Percentiles rank a stretch among this genome's conserved stretches.
These are phyloP conservation scores for Bellardia bayeri DNA, from an alignment of 2,888 invertebrate genomes.

Conservation along the genomic window DNA sequence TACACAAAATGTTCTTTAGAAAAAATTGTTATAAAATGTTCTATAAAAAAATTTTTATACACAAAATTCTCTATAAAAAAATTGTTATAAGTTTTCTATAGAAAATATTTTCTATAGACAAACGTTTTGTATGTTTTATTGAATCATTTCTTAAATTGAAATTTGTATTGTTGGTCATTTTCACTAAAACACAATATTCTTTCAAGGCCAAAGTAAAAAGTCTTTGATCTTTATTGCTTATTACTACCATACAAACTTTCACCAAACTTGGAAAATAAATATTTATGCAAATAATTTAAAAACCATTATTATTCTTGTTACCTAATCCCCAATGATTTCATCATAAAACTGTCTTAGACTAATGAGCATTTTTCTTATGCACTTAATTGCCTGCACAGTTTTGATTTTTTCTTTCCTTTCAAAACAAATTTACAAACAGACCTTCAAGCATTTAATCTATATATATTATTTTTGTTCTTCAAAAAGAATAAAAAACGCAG, in stretches of 20 bases:
- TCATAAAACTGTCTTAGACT: neutral
- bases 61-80: no score
- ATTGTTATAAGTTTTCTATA: no score
- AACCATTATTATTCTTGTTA: conserved; percentile 3
- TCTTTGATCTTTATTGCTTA: neutral
- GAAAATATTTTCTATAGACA: no score
- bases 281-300: conserved; percentile 21
- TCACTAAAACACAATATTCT: neutral
- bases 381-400: conserved; percentile 14
- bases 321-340: neutral
- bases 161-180: neutral
- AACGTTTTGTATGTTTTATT: no score
- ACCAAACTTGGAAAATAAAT: neutral
- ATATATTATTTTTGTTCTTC: neutral
- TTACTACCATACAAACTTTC: neutral
- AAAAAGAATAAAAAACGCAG: conserved; percentile 6
- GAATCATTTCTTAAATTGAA: no score
- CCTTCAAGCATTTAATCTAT: conserved; percentile 1
- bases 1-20: no score
- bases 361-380: neutral
- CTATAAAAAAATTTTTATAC: no score
- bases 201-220: neutral
- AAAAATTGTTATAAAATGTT: no score
- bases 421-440: neutral
- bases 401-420: conserved; percentile 15